A percentile compares a stretch with the other conserved stretches of the same genome.
Conservation (phyloP, 2,888 invertebrate genomes). For the Ennomos fuscantarius region DNA sequence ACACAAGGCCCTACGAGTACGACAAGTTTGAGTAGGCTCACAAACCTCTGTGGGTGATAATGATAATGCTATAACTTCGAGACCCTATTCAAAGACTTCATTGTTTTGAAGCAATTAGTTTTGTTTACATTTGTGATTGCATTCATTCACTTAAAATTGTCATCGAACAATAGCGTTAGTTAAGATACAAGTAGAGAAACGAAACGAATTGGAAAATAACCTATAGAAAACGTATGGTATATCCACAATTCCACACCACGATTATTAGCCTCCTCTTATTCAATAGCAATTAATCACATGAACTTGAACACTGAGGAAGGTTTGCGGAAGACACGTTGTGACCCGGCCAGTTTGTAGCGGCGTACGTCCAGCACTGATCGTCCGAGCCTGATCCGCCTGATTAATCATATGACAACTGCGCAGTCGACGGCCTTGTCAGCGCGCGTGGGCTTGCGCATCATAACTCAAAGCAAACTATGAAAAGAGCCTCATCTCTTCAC, state of each 20-base stretch:
- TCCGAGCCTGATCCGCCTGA: slow-evolving; percentile 70
- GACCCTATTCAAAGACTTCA: slow-evolving; percentile 45
- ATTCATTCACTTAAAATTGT: too few species aligned
- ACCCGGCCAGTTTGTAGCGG: slow-evolving; percentile 55
- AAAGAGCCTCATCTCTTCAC: slow-evolving; percentile 64
- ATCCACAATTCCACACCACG: neutral
- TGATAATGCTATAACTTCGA: slow-evolving; percentile 45
- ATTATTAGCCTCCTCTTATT: neutral
- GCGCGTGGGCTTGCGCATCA: slow-evolving; percentile 77
- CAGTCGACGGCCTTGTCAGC: slow-evolving; percentile 72
- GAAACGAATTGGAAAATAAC: neutral
- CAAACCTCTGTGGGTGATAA: slow-evolving; percentile 57
- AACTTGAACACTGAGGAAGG: slow-evolving; percentile 10
- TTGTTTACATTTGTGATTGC: slow-evolving; percentile 30
- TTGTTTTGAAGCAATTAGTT: slow-evolving; percentile 31
- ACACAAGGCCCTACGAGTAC: slow-evolving; percentile 55
- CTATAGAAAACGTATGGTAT: neutral
- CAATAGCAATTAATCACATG: slow-evolving; percentile 13
- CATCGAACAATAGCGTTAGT: too few species aligned
- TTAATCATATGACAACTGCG: slow-evolving; percentile 83
- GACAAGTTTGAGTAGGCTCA: slow-evolving; percentile 62
- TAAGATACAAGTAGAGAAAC: too few species aligned
- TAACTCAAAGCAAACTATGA: slow-evolving; percentile 57
- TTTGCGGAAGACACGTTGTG: slow-evolving; percentile 21
- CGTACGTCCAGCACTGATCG: slow-evolving; percentile 77